phyloP scores from a whole-genome alignment of 2,888 invertebrate species.

The Tubulanus polymorphus region DNA sequence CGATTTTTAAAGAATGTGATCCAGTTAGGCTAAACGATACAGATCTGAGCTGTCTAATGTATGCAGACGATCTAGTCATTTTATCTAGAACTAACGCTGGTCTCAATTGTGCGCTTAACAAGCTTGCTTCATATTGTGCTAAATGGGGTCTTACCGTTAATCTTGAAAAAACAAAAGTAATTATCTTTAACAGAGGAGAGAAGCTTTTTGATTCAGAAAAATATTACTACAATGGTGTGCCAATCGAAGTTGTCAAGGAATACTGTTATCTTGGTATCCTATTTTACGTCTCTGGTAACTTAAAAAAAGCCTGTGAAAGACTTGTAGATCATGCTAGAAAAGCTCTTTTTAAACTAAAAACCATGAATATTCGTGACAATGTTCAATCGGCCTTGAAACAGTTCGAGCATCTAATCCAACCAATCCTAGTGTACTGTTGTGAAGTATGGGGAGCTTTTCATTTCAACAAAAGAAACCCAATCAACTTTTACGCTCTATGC shows the following conservation, averaged over 20 bases:
- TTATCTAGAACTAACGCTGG: background rate
- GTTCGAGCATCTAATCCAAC: background rate
- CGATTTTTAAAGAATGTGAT: background rate
- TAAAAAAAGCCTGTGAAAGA: background rate
- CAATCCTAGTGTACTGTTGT: background rate
- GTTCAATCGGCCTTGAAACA: background rate
- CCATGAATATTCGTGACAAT: background rate
- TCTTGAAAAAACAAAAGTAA: background rate
- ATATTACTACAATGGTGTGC: background rate
- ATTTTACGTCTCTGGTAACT: background rate
- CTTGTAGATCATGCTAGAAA: background rate
- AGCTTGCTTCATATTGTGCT: background rate
- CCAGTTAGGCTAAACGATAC: background rate
- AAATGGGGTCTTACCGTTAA: background rate
- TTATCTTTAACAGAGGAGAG: background rate
- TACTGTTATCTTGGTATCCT: background rate
- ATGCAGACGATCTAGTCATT: background rate
- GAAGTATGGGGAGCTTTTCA: background rate
- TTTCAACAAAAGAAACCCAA: background rate
- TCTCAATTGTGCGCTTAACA: background rate
- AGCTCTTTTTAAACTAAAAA: slow-evolving; percentile 53
- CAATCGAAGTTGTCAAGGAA: background rate
- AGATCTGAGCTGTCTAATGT: slow-evolving; percentile 1
- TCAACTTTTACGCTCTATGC: background rate
- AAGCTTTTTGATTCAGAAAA: background rate